These are phyloP conservation scores for Hydrozoanthus gracilis DNA, from an alignment of 92 coral and sea anemone genomes.

Conservation along the genomic window DNA sequence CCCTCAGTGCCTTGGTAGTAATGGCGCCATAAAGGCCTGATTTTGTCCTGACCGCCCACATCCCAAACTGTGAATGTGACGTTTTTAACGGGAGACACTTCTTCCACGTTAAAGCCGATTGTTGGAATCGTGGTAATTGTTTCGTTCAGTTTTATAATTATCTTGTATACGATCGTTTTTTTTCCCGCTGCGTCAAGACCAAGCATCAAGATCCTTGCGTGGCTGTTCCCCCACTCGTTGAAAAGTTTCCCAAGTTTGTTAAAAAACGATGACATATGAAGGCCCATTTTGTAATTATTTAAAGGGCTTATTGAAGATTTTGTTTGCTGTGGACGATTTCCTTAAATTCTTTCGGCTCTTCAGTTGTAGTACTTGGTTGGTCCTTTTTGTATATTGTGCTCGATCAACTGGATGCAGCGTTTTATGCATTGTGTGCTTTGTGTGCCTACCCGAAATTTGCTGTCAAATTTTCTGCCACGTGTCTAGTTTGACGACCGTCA, in stretches of 20 bases:
- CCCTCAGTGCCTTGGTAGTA: conserved; percentile 83
- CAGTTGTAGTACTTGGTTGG: background rate
- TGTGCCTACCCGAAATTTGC: conserved; percentile 24
- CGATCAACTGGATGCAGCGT: background rate
- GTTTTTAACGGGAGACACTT: conserved; percentile 76
- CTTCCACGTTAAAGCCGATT: conserved; percentile 84
- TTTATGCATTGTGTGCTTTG: background rate
- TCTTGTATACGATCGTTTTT: conserved; percentile 83
- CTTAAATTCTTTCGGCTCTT: background rate
- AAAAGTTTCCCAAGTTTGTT: conserved; percentile 59
- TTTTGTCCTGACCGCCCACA: conserved; percentile 85
- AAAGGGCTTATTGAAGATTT: background rate
- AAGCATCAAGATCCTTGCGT: conserved; percentile 76
- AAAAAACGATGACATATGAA: conserved; percentile 60
- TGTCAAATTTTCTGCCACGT: conserved; percentile 36
- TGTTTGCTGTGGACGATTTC: background rate
- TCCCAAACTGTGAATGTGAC: conserved; percentile 82
- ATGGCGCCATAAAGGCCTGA: conserved; percentile 80
- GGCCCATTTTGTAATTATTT: conserved; percentile 35
- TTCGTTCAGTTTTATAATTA: conserved; percentile 91
- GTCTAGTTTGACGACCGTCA: conserved; percentile 35
- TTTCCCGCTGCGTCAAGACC: conserved; percentile 91
- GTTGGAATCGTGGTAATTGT: conserved; percentile 78
- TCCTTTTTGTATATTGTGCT: background rate
- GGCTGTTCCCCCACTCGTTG: conserved; percentile 65